Conservation (phyloP, 2,797 vertebrate species). For the Hydrocynus forskahlii region DNA sequence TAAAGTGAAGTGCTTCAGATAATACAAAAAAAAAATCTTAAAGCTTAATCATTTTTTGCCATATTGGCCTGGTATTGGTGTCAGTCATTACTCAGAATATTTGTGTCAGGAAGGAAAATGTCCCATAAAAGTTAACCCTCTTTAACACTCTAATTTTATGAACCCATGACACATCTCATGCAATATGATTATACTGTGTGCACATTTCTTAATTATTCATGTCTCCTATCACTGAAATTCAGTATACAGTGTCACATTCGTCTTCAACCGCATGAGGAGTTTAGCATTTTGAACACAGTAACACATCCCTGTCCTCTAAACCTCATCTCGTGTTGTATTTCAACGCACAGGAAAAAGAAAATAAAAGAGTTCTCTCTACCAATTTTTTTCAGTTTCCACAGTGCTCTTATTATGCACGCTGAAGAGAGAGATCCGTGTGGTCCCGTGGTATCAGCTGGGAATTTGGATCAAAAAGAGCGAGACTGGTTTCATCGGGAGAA, state of each 20-base stretch:
- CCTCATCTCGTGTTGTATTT: constrained; percentile 1
- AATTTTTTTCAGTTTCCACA: constrained; percentile 72
- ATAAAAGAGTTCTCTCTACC: neutral
- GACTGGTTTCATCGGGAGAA: constrained; percentile 65
- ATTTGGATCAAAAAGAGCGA: constrained; percentile 67
- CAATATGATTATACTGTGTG: neutral
- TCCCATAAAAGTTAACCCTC: too few relatives aligned
- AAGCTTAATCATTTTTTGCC: too few relatives aligned
- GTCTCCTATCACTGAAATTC: neutral
- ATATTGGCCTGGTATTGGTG: too few relatives aligned
- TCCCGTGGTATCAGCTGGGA: constrained; percentile 69
- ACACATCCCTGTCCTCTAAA: neutral
- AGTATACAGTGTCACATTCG: neutral
- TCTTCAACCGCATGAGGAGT: constrained; percentile 2
- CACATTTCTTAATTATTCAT: neutral
- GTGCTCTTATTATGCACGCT: constrained; percentile 72
- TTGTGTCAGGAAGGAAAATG: too few relatives aligned
- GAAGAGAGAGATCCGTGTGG: constrained; percentile 69
- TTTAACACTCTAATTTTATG: too few relatives aligned
- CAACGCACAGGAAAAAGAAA: neutral
- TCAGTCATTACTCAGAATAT: too few relatives aligned
- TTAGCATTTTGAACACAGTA: neutral
- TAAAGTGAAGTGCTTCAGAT: too few relatives aligned
- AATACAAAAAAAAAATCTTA: too few relatives aligned
- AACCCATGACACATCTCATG: neutral